A percentile compares a stretch with the other conserved stretches of the same genome.
Evolutionary conservation across 2,888 invertebrate species (phyloP).

Genomic region (Leptinotarsa rubiginosa): DNA sequence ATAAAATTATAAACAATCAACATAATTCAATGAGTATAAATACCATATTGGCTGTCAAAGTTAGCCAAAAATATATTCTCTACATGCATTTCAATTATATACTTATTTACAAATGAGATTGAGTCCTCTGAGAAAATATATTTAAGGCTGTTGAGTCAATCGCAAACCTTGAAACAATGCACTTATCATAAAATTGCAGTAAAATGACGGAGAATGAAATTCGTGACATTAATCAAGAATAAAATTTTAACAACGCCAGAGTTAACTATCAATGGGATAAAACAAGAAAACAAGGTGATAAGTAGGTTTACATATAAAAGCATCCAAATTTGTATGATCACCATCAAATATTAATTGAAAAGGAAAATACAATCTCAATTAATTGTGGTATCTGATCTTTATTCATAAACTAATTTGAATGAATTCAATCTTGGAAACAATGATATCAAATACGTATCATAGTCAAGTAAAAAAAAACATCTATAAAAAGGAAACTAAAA

Average conservation of each 20-base stretch:
- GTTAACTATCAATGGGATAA: constrained; percentile 4
- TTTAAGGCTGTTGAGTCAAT: neutral
- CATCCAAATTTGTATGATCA: constrained; percentile 3
- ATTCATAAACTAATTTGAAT: too few relatives aligned
- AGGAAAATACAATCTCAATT: too few relatives aligned
- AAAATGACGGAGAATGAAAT: constrained; percentile 3
- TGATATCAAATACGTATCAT: too few relatives aligned
- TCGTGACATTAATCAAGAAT: neutral
- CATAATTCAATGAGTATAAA: constrained; percentile 27
- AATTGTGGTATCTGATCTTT: too few relatives aligned
- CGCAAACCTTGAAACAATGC: constrained; percentile 19
- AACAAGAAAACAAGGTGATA: neutral
- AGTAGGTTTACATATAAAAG: neutral
- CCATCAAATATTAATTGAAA: neutral
- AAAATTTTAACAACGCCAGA: constrained; percentile 8
- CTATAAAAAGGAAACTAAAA: too few relatives aligned
- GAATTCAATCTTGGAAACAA: too few relatives aligned
- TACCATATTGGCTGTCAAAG: constrained; percentile 25
- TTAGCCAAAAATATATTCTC: constrained; percentile 34
- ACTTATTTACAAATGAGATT: constrained; percentile 22
- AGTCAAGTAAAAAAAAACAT: too few relatives aligned
- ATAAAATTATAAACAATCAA: constrained; percentile 27
- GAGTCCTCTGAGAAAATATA: constrained; percentile 7
- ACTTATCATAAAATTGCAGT: neutral
- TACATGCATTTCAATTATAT: constrained; percentile 35